Evolutionary conservation across 2,797 vertebrate genomes (phyloP).

Genomic region (Sebastes hubbsi): DNA sequence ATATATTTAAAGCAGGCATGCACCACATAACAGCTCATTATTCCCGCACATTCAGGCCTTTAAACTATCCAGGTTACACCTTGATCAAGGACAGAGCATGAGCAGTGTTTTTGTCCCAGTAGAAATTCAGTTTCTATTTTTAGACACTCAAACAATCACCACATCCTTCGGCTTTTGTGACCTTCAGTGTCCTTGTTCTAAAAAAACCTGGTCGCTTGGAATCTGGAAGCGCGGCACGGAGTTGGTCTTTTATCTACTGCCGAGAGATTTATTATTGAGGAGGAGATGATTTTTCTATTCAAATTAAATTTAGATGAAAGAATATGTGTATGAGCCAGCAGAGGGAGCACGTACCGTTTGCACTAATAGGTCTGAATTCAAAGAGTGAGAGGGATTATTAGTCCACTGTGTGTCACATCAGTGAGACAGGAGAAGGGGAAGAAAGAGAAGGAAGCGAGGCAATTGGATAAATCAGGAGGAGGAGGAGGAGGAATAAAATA

Average conservation of each 20-base stretch:
- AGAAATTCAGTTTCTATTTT: conserved; percentile 40
- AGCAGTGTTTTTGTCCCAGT: background rate
- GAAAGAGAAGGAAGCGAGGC: conserved; percentile 34
- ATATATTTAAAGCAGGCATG: background rate
- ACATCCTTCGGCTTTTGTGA: background rate
- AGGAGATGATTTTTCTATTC: background rate
- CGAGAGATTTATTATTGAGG: background rate
- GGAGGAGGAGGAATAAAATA: background rate
- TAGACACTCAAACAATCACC: conserved; percentile 7
- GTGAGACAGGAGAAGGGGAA: conserved; percentile 14
- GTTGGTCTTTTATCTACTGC: background rate
- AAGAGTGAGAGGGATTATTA: background rate
- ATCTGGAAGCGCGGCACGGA: background rate
- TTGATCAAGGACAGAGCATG: conserved; percentile 23
- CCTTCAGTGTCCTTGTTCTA: conserved; percentile 28
- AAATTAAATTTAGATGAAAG: conserved; percentile 28
- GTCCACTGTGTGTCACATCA: conserved; percentile 44
- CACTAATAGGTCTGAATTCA: conserved; percentile 5
- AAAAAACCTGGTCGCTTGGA: background rate
- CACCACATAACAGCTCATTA: background rate
- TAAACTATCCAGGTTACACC: conserved; percentile 17
- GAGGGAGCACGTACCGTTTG: conserved; percentile 68
- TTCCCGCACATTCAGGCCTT: conserved; percentile 7
- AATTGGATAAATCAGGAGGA: conserved; percentile 32
- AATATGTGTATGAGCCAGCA: conserved; percentile 59